phyloP scores from a whole-genome alignment of 2,888 invertebrate genomes.

The Eristalis tenax region DNA sequence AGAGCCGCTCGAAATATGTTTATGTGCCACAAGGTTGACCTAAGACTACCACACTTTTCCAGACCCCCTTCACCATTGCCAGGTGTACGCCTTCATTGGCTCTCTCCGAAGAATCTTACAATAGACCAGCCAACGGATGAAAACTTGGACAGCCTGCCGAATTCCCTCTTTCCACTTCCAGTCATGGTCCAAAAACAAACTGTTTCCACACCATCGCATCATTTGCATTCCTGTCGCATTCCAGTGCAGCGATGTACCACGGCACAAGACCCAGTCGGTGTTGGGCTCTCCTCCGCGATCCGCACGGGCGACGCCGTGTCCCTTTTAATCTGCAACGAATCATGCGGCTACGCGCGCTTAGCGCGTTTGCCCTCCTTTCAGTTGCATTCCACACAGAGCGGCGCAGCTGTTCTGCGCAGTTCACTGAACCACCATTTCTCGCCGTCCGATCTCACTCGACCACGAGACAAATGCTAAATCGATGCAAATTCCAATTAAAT shows the following conservation, averaged over 20 bases:
- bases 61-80: too few relatives aligned
- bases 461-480: background rate
- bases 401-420: background rate
- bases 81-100: too few relatives aligned
- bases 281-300: constrained; percentile 24
- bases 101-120: too few relatives aligned
- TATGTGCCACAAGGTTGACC: too few relatives aligned
- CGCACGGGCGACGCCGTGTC: constrained; percentile 17
- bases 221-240: constrained; percentile 45
- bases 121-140: too few relatives aligned
- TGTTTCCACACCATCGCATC: constrained; percentile 18
- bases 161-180: too few relatives aligned
- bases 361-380: constrained; percentile 10
- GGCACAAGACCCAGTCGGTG: constrained; percentile 26
- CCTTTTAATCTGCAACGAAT: constrained; percentile 64
- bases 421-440: constrained; percentile 15
- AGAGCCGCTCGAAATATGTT: too few relatives aligned
- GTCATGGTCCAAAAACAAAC: background rate
- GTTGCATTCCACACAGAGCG: constrained; percentile 30
- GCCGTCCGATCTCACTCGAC: too few relatives aligned
- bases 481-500: constrained; percentile 41
- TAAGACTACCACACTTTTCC: too few relatives aligned
- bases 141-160: too few relatives aligned
- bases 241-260: constrained; percentile 11
- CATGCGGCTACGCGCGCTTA: constrained; percentile 38